Percentiles rank a stretch among this genome's conserved stretches.
These are phyloP conservation scores for Epinotia ramella DNA, from an alignment of 2,888 invertebrate genomes.

Conservation along the genomic window DNA sequence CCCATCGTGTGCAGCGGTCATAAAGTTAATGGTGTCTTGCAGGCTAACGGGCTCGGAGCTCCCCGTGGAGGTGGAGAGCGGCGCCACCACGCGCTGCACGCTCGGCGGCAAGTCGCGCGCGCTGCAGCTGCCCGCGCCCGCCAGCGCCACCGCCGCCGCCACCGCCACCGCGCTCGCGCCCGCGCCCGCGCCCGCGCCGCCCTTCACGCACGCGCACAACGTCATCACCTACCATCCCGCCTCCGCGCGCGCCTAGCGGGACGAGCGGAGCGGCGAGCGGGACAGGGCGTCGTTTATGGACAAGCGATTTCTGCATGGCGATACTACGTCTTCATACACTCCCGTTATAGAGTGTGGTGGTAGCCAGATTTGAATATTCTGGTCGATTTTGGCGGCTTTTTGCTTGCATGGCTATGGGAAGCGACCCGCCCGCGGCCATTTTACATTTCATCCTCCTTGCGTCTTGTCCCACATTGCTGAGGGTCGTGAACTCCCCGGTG, in stretches of 20 bases:
- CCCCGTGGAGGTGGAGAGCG: slow-evolving; percentile 89
- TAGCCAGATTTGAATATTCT: too few species aligned
- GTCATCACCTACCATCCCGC: slow-evolving; percentile 83
- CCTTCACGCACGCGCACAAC: slow-evolving; percentile 83
- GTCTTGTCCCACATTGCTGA: too few species aligned
- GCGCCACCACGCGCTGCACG: slow-evolving; percentile 91
- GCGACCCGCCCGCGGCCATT: too few species aligned
- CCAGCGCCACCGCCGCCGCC: slow-evolving; percentile 49
- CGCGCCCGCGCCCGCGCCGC: slow-evolving; percentile 52
- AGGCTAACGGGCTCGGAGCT: slow-evolving; percentile 90
- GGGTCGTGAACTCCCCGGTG: too few species aligned
- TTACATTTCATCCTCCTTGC: too few species aligned
- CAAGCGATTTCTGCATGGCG: not conserved
- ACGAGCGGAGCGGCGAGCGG: not conserved
- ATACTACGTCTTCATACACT: too few species aligned
- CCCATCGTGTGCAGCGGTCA: too few species aligned
- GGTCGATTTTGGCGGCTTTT: too few species aligned
- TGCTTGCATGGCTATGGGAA: too few species aligned
- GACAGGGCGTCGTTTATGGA: not conserved
- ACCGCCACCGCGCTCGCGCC: slow-evolving; percentile 45
- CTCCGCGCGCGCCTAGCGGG: slow-evolving; percentile 67
- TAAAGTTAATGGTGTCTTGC: slow-evolving; percentile 32
- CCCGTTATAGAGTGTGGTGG: too few species aligned
- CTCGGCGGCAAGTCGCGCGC: slow-evolving; percentile 91
- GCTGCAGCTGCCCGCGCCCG: slow-evolving; percentile 68